Evolutionary conservation across 2,888 invertebrate genomes (phyloP), one percentile per base, ranked within the genome.

Genomic region (Heliconius aoede): DNA sequence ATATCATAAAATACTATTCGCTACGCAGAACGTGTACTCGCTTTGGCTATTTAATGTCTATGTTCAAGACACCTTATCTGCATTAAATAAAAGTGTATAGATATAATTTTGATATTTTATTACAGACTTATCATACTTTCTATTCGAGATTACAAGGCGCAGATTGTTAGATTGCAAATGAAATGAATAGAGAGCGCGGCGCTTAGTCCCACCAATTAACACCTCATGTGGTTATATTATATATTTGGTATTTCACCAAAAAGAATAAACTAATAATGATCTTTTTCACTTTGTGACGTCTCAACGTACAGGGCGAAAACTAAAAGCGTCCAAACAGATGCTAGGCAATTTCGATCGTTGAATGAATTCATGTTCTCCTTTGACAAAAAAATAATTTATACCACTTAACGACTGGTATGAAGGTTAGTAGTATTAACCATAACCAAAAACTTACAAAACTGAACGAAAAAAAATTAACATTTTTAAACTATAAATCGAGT

Each of bases 31-130:
- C 36, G 65, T 40, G 36, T 24, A 65, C 36, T 36, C 36, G 65
- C 65, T 18, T 65, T 64, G 74, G 24, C 36, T 58, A 61, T 72
- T 69, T 55, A 69, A 32, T 55, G 55, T 55, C 18, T 32, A 11
- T 55, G 30, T 55, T 51, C 8, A 55, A 8, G 55, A 28, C 11
- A 30, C n/a, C 30, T 69, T 69, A 69, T 46, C 46, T 51, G 7
- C 51, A 32, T 51, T 55, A 69, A 55, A 30, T 69, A 24, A 65
- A 55, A 69, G n/a, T 69, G 32, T n/a, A 69, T 32, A 30, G 32
- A 69, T 55, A 55, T 55, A 15, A 69, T 30, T 69, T 55, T 69
- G 69, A 69, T 32, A 32, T 69, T 69, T 69, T 32, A 51, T n/a
- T 69, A n/a, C 24, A 30, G 32, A 13, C 69, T 69, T 32, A 55